Conservation (phyloP, 2,113 vertebrate species). For the Labeo catla region DNA sequence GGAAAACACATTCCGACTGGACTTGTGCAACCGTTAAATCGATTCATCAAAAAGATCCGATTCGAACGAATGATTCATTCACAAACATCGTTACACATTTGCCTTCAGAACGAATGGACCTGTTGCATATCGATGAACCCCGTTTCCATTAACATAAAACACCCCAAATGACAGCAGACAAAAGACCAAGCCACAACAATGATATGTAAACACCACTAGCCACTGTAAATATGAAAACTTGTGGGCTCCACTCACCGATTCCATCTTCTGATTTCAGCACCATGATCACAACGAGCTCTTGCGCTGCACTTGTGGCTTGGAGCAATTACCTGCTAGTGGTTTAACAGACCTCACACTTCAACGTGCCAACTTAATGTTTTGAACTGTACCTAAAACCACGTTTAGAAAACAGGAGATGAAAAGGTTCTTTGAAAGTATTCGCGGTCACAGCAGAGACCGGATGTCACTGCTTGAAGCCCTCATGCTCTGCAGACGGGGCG, state of each 20-base stretch:
- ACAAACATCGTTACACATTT: background rate
- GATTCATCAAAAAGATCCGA: background rate
- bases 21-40: background rate
- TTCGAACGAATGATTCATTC: background rate
- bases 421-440: background rate
- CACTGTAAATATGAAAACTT: background rate
- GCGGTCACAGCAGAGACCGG: background rate
- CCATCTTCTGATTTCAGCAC: slow-evolving; percentile 58
- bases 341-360: background rate
- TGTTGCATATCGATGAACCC: slow-evolving; percentile 20
- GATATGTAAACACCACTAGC: background rate
- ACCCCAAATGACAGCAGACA: background rate
- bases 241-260: slow-evolving; percentile 47
- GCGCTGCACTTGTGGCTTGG: background rate
- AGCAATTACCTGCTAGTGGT: background rate
- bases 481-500: slow-evolving; percentile 26
- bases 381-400: background rate
- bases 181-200: background rate
- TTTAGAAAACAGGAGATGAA: background rate
- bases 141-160: background rate
- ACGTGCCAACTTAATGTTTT: no score
- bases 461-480: background rate
- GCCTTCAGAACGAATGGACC: background rate
- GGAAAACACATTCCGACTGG: background rate
- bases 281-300: slow-evolving; percentile 39